These are phyloP conservation scores for Zoroaster sp. DNA, from an alignment of 53 echinoderm and acorn worm species.

Conservation along the genomic window DNA sequence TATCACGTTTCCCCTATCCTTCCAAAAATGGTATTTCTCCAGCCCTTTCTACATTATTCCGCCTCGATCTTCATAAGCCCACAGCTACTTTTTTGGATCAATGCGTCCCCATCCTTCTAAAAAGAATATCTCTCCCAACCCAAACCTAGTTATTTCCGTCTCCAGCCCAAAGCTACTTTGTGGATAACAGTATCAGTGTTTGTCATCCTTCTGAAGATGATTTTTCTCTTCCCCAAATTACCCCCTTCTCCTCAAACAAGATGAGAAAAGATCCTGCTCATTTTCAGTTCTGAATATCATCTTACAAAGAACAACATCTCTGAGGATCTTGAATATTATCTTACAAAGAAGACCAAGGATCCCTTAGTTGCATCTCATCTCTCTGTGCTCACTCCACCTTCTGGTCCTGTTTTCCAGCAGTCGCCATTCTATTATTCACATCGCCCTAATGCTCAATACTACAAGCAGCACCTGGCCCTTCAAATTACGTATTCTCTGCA, in stretches of 20 bases:
- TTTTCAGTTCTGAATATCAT: neutral
- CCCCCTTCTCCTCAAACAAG: neutral
- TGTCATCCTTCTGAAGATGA: neutral
- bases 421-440: slow-evolving; percentile 33
- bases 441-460: neutral
- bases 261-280: neutral
- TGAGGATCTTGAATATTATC: neutral
- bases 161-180: neutral
- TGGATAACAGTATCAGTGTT: neutral
- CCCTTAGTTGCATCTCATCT: no score
- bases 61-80: neutral
- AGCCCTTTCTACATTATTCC: neutral
- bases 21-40: neutral
- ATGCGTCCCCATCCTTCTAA: neutral
- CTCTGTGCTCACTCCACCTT: neutral
- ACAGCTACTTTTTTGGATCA: neutral
- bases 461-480: slow-evolving; percentile 23
- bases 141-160: neutral
- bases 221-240: neutral
- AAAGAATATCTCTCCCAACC: neutral
- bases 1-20: neutral
- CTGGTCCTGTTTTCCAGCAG: neutral
- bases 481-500: slow-evolving; percentile 44
- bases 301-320: neutral
- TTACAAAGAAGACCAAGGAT: neutral